Percentiles rank a stretch among this genome's conserved stretches.
Conservation (phyloP, 2,888 invertebrate genomes). For the Acanthosepion esculentum region DNA sequence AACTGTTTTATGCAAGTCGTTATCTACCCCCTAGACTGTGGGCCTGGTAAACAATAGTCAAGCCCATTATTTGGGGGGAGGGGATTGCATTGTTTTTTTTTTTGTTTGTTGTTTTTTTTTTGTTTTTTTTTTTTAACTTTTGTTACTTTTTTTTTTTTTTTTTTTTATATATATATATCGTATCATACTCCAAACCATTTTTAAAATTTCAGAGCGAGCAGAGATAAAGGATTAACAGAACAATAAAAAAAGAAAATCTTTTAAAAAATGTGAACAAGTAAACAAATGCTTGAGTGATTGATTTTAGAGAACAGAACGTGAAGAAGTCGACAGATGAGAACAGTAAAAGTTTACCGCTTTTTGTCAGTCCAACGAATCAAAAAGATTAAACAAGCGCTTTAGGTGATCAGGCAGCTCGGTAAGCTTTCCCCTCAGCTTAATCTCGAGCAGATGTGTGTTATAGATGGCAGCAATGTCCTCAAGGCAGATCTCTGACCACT, state of each 20-base stretch:
- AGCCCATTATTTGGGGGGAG: too few relatives aligned
- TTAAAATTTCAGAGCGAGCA: too few relatives aligned
- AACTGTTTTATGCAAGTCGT: too few relatives aligned
- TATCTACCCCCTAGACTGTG: too few relatives aligned
- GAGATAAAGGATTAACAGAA: neutral
- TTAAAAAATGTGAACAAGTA: neutral
- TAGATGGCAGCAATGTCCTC: constrained; percentile 23
- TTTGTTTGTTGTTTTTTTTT: too few relatives aligned
- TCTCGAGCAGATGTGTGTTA: neutral
- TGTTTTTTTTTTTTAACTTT: too few relatives aligned
- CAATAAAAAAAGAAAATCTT: neutral
- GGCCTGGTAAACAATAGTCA: too few relatives aligned
- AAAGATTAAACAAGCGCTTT: constrained; percentile 1
- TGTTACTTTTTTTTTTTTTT: too few relatives aligned
- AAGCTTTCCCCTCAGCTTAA: neutral
- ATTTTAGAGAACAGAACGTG: neutral
- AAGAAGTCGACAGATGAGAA: neutral
- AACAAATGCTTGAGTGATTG: neutral
- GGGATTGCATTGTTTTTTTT: too few relatives aligned
- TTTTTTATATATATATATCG: too few relatives aligned
- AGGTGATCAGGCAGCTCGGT: neutral
- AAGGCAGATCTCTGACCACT: neutral
- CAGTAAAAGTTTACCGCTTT: neutral
- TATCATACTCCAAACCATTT: too few relatives aligned
- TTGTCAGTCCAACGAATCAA: neutral